Evolutionary conservation across 2,797 vertebrate species (phyloP).

Genomic region (Strix occidentalis): DNA sequence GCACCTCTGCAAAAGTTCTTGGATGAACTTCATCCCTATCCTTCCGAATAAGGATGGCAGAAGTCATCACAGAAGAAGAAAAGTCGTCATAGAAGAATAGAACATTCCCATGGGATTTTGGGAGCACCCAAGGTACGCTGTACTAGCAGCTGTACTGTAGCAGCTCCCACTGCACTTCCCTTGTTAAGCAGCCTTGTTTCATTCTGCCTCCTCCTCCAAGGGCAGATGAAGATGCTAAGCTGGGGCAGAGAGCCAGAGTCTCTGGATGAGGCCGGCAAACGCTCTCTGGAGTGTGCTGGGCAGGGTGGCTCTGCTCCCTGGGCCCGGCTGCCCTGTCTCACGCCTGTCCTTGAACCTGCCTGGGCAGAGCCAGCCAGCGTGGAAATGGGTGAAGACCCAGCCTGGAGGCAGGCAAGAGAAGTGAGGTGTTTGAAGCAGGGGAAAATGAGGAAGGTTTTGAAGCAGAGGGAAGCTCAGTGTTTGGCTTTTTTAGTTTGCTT

Average conservation of each 20-base stretch:
- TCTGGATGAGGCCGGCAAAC: background rate
- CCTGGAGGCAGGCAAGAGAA: background rate
- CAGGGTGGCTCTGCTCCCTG: background rate
- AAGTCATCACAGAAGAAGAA: background rate
- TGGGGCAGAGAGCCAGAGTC: background rate
- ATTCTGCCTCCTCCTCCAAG: background rate
- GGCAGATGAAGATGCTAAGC: background rate
- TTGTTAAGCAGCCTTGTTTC: background rate
- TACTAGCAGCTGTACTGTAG: background rate
- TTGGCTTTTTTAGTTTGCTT: background rate
- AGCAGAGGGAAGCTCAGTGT: background rate
- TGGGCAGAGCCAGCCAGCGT: background rate
- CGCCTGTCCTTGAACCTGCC: background rate
- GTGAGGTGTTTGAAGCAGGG: rapidly evolving
- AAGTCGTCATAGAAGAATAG: background rate
- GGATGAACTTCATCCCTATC: background rate
- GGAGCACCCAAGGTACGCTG: background rate
- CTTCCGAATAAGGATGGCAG: background rate
- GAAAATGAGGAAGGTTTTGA: background rate
- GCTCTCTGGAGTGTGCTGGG: too few relatives aligned
- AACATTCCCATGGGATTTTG: background rate
- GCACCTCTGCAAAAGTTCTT: background rate
- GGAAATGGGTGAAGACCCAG: background rate
- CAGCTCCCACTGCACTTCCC: background rate
- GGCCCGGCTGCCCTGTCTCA: rapidly evolving